A percentile compares a stretch with the other conserved stretches of the same genome.
Conservation (phyloP, 2,888 invertebrate species). For the Pimpla rufipes region DNA sequence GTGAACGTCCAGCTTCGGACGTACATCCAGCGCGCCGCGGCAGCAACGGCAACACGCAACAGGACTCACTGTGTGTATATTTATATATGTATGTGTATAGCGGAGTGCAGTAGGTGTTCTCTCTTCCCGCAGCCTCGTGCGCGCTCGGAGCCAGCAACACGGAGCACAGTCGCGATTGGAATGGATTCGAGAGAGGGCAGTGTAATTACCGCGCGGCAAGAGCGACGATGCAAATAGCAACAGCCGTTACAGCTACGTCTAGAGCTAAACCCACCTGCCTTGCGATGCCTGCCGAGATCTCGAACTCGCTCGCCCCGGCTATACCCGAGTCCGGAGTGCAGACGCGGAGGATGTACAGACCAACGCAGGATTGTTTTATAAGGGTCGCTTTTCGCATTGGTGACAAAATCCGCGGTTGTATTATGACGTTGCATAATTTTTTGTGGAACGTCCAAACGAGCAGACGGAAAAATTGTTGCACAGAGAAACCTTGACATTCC, state of each 20-base stretch:
- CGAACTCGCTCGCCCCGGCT: slow-evolving; percentile 46
- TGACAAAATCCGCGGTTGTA: background rate
- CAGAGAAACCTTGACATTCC: too few relatives aligned
- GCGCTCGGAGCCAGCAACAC: slow-evolving; percentile 16
- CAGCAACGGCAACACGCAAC: slow-evolving; percentile 12
- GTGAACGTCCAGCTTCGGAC: slow-evolving; percentile 52
- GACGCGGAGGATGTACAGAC: slow-evolving; percentile 66
- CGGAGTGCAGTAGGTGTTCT: slow-evolving; percentile 28
- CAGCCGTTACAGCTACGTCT: slow-evolving; percentile 72
- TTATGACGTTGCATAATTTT: background rate
- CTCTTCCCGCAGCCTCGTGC: slow-evolving; percentile 48
- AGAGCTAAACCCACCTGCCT: slow-evolving; percentile 75
- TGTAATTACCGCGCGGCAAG: slow-evolving; percentile 73
- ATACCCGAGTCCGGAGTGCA: slow-evolving; percentile 64
- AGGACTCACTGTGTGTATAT: slow-evolving; percentile 26
- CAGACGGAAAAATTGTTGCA: too few relatives aligned
- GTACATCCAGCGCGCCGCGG: slow-evolving; percentile 33
- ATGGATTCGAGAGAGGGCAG: slow-evolving; percentile 74
- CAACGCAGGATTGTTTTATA: slow-evolving; percentile 46
- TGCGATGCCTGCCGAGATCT: slow-evolving; percentile 42
- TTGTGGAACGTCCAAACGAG: too few relatives aligned
- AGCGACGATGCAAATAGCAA: slow-evolving; percentile 76
- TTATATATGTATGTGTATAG: slow-evolving; percentile 3
- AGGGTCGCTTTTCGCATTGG: background rate
- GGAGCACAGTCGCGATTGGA: slow-evolving; percentile 59